phyloP scores from a whole-genome alignment of 2,888 invertebrate species.

The Hirtodrosophila cameraria region DNA sequence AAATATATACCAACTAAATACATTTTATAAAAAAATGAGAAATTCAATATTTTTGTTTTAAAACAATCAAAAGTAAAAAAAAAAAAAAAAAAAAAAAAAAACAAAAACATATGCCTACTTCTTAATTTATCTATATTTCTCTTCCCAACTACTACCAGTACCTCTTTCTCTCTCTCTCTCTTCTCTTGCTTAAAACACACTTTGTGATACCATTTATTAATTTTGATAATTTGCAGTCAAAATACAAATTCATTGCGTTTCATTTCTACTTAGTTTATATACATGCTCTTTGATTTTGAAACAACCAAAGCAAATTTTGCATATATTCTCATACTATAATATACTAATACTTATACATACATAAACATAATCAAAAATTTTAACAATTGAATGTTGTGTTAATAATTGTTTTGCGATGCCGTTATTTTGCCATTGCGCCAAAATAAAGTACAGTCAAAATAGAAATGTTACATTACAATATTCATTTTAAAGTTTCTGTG shows the following conservation, averaged over 20 bases:
- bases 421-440: constrained; percentile 56
- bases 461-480: constrained; percentile 31
- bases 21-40: constrained; percentile 45
- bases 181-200: constrained; percentile 44
- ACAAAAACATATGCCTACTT: constrained; percentile 48
- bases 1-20: constrained; percentile 44
- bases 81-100: constrained; percentile 50
- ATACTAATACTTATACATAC: constrained; percentile 17
- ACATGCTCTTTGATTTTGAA: constrained; percentile 15
- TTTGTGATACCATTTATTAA: constrained; percentile 49
- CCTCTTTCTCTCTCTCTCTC: constrained; percentile 31
- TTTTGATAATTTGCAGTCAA: constrained; percentile 31
- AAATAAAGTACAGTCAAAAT: constrained; percentile 53
- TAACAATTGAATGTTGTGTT: constrained; percentile 69
- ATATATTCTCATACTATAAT: constrained; percentile 47
- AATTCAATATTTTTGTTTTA: constrained; percentile 36
- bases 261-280: constrained; percentile 19
- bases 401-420: constrained; percentile 72
- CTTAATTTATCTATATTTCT: constrained; percentile 48
- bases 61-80: constrained; percentile 28
- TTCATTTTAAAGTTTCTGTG: constrained; percentile 44
- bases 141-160: constrained; percentile 35
- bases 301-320: constrained; percentile 46
- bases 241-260: constrained; percentile 31
- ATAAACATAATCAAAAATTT: constrained; percentile 39